A percentile compares a stretch with the other conserved stretches of the same genome.
Conservation (phyloP, 2,113 vertebrate genomes). For the Boulengeromyrus knoepffleri region DNA sequence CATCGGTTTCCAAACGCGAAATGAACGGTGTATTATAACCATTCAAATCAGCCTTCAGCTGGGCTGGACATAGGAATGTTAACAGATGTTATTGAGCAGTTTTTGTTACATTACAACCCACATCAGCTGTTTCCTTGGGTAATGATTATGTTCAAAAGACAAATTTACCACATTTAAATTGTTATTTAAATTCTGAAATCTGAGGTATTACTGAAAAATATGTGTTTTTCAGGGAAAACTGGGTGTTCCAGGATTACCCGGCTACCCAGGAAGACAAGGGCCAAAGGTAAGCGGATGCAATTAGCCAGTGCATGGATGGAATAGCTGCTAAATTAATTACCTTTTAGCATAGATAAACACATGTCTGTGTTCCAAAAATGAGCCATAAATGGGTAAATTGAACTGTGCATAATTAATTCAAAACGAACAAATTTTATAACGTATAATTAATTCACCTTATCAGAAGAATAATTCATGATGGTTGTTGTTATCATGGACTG, state of each 20-base stretch:
- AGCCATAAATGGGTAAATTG: neutral
- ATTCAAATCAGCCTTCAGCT: neutral
- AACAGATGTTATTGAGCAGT: neutral
- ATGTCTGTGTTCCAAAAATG: neutral
- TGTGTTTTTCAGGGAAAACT: conserved; percentile 79
- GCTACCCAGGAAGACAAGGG: conserved; percentile 94
- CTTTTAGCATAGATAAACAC: neutral
- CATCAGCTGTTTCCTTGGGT: neutral
- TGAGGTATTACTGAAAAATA: neutral
- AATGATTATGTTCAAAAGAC: neutral
- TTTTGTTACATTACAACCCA: neutral
- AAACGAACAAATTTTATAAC: neutral
- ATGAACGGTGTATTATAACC: neutral
- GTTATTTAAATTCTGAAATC: neutral
- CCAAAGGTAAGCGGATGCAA: conserved; percentile 67
- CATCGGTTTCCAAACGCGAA: too few species aligned
- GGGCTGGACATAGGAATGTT: neutral
- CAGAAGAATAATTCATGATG: neutral
- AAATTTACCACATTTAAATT: neutral
- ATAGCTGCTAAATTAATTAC: neutral
- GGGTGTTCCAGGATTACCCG: conserved; percentile 92
- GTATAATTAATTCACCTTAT: neutral
- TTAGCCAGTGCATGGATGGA: neutral
- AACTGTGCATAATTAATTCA: neutral
- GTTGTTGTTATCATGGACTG: neutral